These are phyloP conservation scores for Daboia siamensis DNA, from an alignment of 2,113 vertebrate genomes.

Conservation along the genomic window DNA sequence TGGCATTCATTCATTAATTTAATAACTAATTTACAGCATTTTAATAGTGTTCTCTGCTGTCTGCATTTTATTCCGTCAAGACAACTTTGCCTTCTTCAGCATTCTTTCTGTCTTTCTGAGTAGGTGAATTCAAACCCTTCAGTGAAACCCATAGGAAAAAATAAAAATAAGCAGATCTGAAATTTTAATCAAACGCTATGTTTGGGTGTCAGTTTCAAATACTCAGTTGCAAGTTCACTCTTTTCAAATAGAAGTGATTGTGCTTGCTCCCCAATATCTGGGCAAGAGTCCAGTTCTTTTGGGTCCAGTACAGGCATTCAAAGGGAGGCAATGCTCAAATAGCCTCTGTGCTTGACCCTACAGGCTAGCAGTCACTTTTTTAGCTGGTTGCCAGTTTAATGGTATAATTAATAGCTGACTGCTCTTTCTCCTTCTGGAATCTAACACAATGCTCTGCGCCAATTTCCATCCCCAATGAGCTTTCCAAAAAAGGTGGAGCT, in stretches of 20 bases:
- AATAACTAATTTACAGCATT: neutral
- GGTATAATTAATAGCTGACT: conserved; percentile 1
- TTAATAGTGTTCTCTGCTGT: neutral
- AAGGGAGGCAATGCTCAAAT: neutral
- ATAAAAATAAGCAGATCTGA: neutral
- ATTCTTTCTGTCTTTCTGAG: neutral
- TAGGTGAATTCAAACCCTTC: neutral
- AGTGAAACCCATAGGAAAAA: neutral
- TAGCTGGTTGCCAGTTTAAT: neutral
- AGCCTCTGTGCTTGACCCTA: neutral
- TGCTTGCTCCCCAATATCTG: neutral
- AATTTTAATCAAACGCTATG: neutral
- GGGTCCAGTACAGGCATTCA: neutral
- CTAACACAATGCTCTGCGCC: neutral
- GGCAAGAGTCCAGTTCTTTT: conserved; percentile 8
- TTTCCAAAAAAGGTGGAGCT: neutral
- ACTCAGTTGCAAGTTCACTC: neutral
- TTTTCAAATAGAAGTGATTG: conserved; percentile 10
- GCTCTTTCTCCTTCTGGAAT: neutral
- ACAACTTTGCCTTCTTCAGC: neutral
- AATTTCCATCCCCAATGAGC: neutral
- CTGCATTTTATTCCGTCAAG: neutral
- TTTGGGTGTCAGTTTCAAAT: neutral
- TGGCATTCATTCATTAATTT: neutral
- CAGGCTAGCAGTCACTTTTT: neutral